Base-by-base conservation (phyloP, 2,113 vertebrate species). In the Aramus guarauna region DNA sequence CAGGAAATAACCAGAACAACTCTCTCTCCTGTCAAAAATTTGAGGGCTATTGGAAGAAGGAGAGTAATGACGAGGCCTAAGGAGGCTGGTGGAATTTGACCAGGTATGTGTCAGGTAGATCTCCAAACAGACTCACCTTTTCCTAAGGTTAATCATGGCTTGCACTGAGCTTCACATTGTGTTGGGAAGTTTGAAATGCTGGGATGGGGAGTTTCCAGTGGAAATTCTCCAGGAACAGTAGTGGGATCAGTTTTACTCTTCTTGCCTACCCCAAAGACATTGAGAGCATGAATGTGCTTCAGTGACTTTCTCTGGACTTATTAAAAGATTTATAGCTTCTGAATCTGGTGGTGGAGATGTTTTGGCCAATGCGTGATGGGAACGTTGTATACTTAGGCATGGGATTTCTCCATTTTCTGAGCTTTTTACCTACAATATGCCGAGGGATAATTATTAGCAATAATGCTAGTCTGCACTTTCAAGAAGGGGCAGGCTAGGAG, bases 401-500 rank as follows among this genome's bases (percentile, higher is more conserved):
- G 26, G 36, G 16, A 62, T 58, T 85, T 90, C 29, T 95, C 20
- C 29, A 5, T 90, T 77, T 88, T 81, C n/a, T 83, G 37, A 80
- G 26, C 37, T 58, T 88, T 90, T 76, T 74, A 59, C 50, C 16
- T 91, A 5, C 32, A 56, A 0, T 84, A 39, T 0, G 1, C 41
- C 13, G 52, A 27, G 34, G 59, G 30, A 43, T 91, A 59, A 77
- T 84, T 80, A 74, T 59, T 83, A 81, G 15, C 93, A 81, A 88
- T 92, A 95, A 74, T 91, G 43, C 64, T 62, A 84, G 43, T 63
- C 47, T 84, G 60, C 43, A 29, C 50, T 92, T 95, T 45, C 16
- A 60, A 32, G 56, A 64, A 86, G 85, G 47, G 59, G 24, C 52
- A 78, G 45, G 13, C 47, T 86, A 68, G 56, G 27, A 84, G 85